Evolutionary conservation across 2,888 invertebrate genomes (phyloP).

Genomic region (Pseudococcus viburni): DNA sequence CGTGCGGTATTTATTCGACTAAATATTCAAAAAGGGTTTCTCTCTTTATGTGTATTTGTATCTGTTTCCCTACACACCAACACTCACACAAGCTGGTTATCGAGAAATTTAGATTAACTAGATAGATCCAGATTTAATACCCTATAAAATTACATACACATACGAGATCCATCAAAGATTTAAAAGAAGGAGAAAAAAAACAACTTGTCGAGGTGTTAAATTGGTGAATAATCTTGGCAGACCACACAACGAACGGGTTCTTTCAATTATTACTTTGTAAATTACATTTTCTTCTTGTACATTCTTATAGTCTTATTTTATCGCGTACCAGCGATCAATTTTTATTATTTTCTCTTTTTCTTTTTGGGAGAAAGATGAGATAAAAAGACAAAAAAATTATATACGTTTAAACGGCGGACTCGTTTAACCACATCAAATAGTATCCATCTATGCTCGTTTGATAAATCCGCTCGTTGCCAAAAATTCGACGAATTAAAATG

Average conservation of each 20-base stretch:
- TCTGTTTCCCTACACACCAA: slow-evolving; percentile 2
- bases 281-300: slow-evolving; percentile 32
- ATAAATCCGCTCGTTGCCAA: slow-evolving; percentile 7
- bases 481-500: not conserved
- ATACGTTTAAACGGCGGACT: not conserved
- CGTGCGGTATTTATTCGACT: slow-evolving; percentile 14
- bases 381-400: not conserved
- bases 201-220: slow-evolving; percentile 56
- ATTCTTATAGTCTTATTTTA: slow-evolving; percentile 9
- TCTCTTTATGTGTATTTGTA: not conserved
- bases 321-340: slow-evolving; percentile 17
- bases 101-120: slow-evolving; percentile 49
- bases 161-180: slow-evolving; percentile 60
- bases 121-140: slow-evolving; percentile 65
- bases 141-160: slow-evolving; percentile 59
- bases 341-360: slow-evolving; percentile 28
- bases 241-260: slow-evolving; percentile 61
- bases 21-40: slow-evolving; percentile 19
- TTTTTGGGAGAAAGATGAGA: slow-evolving; percentile 33
- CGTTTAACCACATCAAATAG: not conserved
- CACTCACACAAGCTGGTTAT: slow-evolving; percentile 20
- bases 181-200: not conserved
- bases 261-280: slow-evolving; percentile 59
- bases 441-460: not conserved
- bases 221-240: slow-evolving; percentile 53